Base-by-base conservation (phyloP, 2,797 vertebrate genomes). In the Serranus cabrilla region DNA sequence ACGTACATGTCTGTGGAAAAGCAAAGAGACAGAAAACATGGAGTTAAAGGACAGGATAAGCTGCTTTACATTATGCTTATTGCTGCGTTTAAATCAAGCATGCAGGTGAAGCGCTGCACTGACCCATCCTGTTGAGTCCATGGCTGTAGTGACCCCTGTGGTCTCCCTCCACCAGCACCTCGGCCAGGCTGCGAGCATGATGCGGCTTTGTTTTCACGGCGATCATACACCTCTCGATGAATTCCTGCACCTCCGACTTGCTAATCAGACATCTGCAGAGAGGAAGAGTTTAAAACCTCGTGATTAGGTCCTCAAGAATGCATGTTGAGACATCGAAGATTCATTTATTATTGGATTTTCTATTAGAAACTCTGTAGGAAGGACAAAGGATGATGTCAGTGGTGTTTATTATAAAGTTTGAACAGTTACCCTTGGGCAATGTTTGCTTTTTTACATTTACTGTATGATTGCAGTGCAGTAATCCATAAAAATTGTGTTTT, bases 81-180 rank as follows among this genome's bases (percentile, higher is more conserved):
- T 16, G 34, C 11, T 43, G 16, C 45, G 2, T 59, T 52, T 63
- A 55, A 55, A 57, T 47, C 3, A 51, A 10, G 55, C n/a, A 27
- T 56, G 21, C 52, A 74, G 25, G 37, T 21, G 5, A 37, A 46
- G 7, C 1, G 1, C 2, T 14, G 2, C 55, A 88, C 93, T 82
- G 11, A 96, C 95, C 95, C 91, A 95, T 91, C 74, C 95, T 87
- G 87, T 96, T 96, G 61, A 96, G 95, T 25, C 95, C 95, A 2
- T 96, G 95, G 83, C 95, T 96, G 87, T 94, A 95, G 89, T 96
- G 95, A 1, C 95, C 95, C 27, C 94, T 89, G 81, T 81, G 65
- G 85, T 96, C 95, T 7, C 93, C 95, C 67, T 94, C 95, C 77
- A 96, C 93, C 82, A 96, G 85, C 21, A 96, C 94, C 71, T 94